A percentile compares a stretch with the other conserved stretches of the same genome.
Evolutionary conservation across 2,113 vertebrate genomes (phyloP).

Genomic region (Neolamprologus cancellatus): DNA sequence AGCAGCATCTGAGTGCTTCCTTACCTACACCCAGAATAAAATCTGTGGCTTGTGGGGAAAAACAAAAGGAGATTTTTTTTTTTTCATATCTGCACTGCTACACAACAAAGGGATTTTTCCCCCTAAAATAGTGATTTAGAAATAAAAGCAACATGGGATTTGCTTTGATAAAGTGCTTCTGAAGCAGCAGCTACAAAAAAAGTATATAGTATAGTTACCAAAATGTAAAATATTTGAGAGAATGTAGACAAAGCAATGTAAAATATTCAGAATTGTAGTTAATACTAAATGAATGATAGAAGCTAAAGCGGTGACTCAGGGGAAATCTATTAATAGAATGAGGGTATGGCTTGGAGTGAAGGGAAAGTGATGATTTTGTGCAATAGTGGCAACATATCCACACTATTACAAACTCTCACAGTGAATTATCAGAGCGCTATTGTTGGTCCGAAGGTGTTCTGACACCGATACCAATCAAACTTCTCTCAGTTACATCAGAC

Average conservation of each 20-base stretch:
- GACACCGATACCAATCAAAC: background rate
- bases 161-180: background rate
- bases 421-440: background rate
- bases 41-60: background rate
- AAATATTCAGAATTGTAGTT: background rate
- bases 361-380: background rate
- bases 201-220: background rate
- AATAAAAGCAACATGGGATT: background rate
- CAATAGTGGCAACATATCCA: background rate
- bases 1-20: background rate
- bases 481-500: background rate
- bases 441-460: background rate
- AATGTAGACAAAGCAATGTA: background rate
- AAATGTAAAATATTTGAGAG: background rate
- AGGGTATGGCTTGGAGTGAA: background rate
- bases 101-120: background rate
- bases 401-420: background rate
- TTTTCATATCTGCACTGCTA: background rate
- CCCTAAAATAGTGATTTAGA: background rate
- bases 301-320: background rate
- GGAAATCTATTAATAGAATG: background rate
- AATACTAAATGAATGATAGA: background rate
- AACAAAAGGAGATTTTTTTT: background rate
- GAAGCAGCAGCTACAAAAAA: background rate
- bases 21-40: conserved; percentile 5